Percentiles rank a stretch among this genome's conserved stretches.
Conservation (phyloP, 2,888 invertebrate species). For the Notodonta dromedarius region DNA sequence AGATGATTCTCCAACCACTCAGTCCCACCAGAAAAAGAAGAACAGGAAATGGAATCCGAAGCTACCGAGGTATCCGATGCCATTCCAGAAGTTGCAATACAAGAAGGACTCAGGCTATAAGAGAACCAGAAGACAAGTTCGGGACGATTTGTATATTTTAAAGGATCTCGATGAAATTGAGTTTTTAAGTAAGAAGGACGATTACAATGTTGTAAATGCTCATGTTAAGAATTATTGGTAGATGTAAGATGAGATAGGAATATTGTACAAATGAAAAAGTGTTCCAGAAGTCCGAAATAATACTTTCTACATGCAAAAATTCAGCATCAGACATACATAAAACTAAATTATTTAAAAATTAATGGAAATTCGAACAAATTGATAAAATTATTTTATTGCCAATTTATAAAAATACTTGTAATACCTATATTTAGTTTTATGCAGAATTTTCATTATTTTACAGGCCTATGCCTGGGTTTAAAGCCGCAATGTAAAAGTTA, state of each 20-base stretch:
- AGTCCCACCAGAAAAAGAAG: constrained; percentile 50
- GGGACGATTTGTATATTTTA: constrained; percentile 56
- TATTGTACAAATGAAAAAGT: not conserved
- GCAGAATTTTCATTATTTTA: no score
- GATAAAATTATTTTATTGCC: no score
- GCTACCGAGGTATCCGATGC: constrained; percentile 58
- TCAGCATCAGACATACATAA: no score
- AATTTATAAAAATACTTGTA: no score
- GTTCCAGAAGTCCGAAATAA: not conserved
- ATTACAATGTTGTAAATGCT: constrained; percentile 53
- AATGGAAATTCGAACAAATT: no score
- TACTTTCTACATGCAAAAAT: no score
- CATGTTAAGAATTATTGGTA: constrained; percentile 67
- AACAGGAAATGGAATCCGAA: constrained; percentile 50
- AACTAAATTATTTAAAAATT: no score
- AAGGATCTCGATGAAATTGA: constrained; percentile 67
- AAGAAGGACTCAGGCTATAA: constrained; percentile 39
- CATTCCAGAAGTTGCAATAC: constrained; percentile 57
- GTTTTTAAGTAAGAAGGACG: constrained; percentile 40
- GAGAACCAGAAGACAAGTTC: constrained; percentile 51
- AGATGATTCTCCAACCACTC: constrained; percentile 48
- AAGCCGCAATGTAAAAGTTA: no score
- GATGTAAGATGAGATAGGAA: not conserved
- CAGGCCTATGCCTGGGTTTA: no score
- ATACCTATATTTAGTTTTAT: no score